Conservation (phyloP, 2,797 vertebrate genomes). For the Benthosema pterotum region DNA sequence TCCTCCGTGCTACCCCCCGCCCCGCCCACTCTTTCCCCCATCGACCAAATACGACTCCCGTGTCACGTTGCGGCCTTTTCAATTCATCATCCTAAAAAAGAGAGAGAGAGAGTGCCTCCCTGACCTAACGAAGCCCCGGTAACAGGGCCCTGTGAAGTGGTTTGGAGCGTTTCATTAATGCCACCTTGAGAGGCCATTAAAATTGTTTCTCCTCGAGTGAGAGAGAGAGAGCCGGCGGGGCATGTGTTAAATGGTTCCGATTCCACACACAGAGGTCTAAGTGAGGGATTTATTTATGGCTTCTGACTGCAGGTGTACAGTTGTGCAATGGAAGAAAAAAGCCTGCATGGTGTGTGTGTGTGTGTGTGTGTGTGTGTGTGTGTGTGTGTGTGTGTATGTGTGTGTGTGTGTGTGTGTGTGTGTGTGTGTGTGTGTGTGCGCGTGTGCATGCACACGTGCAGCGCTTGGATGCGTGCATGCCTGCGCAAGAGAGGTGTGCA, state of each 20-base stretch:
- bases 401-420: not conserved
- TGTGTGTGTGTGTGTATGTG: too few species aligned
- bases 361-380: too few species aligned
- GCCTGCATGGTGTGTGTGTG: not conserved
- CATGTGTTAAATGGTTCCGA: slow-evolving; percentile 29
- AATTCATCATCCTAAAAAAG: slow-evolving; percentile 9
- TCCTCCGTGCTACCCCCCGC: not conserved
- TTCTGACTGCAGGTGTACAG: slow-evolving; percentile 44
- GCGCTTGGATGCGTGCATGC: not conserved
- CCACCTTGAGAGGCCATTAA: slow-evolving; percentile 18
- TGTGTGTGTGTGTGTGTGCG: not conserved
- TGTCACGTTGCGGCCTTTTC: slow-evolving; percentile 14
- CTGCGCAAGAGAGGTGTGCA: not conserved
- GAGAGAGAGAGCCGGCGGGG: slow-evolving; percentile 5
- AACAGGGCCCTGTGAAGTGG: not conserved
- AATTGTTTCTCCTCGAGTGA: slow-evolving; percentile 28
- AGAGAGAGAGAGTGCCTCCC: not conserved
- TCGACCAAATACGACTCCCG: slow-evolving; percentile 8
- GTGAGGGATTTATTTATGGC: slow-evolving; percentile 37
- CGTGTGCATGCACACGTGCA: not conserved
- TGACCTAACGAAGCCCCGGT: slow-evolving; percentile 9
- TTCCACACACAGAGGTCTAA: slow-evolving; percentile 27
- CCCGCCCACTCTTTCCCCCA: not conserved
- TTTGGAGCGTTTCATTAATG: not conserved
- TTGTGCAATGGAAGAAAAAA: slow-evolving; percentile 51